These are phyloP conservation scores for Leptopilina myrica DNA, from an alignment of 2,888 invertebrate species.

Conservation along the genomic window DNA sequence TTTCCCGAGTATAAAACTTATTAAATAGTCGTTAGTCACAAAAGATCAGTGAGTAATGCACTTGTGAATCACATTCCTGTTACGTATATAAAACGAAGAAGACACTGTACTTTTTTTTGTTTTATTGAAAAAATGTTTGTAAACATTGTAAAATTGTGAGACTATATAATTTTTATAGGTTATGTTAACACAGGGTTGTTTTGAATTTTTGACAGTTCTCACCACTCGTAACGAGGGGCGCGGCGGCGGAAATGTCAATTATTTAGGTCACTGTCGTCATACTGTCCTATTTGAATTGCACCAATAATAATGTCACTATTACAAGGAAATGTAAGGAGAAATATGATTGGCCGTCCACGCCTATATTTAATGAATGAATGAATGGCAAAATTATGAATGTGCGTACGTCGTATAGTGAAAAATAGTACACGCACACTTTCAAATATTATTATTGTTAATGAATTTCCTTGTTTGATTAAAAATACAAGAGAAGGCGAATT, in stretches of 20 bases:
- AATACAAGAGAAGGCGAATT: too few species aligned
- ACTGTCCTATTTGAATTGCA: slow-evolving; percentile 19
- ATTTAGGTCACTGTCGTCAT: slow-evolving; percentile 16
- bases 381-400: neutral
- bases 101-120: neutral
- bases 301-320: slow-evolving; percentile 23
- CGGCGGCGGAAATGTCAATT: neutral
- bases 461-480: neutral
- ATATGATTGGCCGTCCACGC: slow-evolving; percentile 22
- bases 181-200: neutral
- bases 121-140: neutral
- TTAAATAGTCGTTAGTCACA: slow-evolving; percentile 27
- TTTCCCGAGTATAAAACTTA: neutral
- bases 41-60: slow-evolving; percentile 9
- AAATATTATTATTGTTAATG: neutral
- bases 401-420: neutral
- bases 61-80: slow-evolving; percentile 10
- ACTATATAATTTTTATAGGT: neutral
- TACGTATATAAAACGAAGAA: neutral
- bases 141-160: neutral
- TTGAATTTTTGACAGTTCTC: slow-evolving; percentile 7
- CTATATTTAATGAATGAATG: slow-evolving; percentile 27
- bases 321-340: neutral
- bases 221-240: neutral
- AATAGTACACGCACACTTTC: neutral